A percentile compares a stretch with the other conserved stretches of the same genome.
Conservation (phyloP, 2,797 vertebrate genomes). For the Enteromius thamalakanensis region DNA sequence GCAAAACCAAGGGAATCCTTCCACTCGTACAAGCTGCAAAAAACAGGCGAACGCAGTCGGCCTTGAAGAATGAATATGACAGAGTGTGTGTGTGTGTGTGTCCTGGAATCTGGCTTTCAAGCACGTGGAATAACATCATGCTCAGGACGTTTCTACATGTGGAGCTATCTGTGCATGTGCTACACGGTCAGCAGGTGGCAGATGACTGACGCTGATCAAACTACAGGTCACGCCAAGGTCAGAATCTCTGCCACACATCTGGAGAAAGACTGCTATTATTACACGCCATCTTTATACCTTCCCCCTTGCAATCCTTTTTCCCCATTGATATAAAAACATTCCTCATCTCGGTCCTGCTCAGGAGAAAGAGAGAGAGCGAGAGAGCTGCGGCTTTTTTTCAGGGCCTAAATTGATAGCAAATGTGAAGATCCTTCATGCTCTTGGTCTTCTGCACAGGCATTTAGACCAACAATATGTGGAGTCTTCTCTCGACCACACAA, state of each 20-base stretch:
- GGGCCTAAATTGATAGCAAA: conserved; percentile 84
- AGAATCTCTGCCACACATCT: conserved; percentile 52
- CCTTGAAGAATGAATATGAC: conserved; percentile 37
- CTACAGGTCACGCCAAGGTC: conserved; percentile 54
- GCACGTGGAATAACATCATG: conserved; percentile 32
- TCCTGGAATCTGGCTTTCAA: conserved; percentile 27
- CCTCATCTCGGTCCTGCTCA: conserved; percentile 75
- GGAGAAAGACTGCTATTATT: conserved; percentile 50
- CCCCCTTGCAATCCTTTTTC: conserved; percentile 38
- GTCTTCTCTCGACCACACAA: conserved; percentile 56
- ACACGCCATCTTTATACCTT: conserved; percentile 21
- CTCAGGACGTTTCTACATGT: not conserved
- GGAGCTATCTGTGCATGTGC: conserved; percentile 13
- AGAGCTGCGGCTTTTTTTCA: conserved; percentile 80
- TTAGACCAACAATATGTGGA: conserved; percentile 74
- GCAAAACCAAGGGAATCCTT: conserved; percentile 50
- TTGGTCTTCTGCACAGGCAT: conserved; percentile 67
- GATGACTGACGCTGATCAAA: conserved; percentile 37
- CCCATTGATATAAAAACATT: conserved; percentile 83
- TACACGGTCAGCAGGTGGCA: conserved; percentile 47
- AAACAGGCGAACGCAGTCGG: conserved; percentile 19
- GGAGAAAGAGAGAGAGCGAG: conserved; percentile 57
- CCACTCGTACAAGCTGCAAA: conserved; percentile 48
- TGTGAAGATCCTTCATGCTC: conserved; percentile 73
- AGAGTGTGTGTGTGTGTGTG: conserved; percentile 43